Evolutionary conservation across 2,113 vertebrate genomes (phyloP).

Genomic region (Hystrix brachyura): DNA sequence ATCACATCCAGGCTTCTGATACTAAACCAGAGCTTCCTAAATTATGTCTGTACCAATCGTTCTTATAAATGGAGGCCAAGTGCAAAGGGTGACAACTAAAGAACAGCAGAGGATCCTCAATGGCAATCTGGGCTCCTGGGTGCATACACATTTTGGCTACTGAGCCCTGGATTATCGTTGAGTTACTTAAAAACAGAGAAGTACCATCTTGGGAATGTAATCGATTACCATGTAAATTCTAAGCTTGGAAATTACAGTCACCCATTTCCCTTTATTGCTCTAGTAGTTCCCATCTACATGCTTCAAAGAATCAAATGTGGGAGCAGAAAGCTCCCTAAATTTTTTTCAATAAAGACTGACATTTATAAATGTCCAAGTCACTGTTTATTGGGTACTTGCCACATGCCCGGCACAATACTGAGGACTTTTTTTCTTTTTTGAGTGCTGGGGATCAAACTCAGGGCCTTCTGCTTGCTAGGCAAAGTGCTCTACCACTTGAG

Average conservation of each 20-base stretch:
- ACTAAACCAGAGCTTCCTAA: background rate
- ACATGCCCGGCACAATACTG: background rate
- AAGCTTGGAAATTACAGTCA: conserved; percentile 2
- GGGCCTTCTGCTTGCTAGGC: too few relatives aligned
- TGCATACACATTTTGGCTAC: background rate
- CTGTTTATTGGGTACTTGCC: background rate
- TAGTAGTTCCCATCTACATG: background rate
- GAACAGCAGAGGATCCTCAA: background rate
- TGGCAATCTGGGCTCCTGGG: background rate
- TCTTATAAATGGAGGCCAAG: background rate
- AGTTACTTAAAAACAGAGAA: conserved; percentile 34
- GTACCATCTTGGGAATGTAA: background rate
- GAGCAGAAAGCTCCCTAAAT: background rate
- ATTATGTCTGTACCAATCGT: background rate
- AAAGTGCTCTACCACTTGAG: too few relatives aligned
- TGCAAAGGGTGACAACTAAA: background rate
- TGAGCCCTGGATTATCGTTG: background rate
- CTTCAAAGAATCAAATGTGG: conserved; percentile 11
- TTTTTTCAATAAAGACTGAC: background rate
- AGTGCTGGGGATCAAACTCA: too few relatives aligned
- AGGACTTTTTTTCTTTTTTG: too few relatives aligned
- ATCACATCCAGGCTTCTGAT: conserved; percentile 19
- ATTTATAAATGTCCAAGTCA: conserved; percentile 52
- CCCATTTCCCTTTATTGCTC: background rate
- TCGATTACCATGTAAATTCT: background rate